Evolutionary conservation across 2,888 invertebrate genomes (phyloP).

Genomic region (Neoitamus cyanurus): DNA sequence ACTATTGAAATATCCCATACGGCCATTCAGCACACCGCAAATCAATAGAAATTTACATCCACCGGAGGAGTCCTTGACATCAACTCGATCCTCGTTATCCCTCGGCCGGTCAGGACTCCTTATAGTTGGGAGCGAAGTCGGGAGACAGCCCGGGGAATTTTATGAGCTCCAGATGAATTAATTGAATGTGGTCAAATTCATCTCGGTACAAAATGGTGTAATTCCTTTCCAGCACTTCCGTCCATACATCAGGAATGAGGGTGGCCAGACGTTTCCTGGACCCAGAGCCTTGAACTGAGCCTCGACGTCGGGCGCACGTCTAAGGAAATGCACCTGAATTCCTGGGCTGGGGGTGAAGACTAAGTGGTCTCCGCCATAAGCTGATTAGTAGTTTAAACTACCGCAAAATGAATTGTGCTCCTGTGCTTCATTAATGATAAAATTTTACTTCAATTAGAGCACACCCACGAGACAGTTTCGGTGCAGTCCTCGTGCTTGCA

Average conservation of each 20-base stretch:
- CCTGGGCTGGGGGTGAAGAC: not conserved
- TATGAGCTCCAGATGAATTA: not conserved
- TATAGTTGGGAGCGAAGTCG: not conserved
- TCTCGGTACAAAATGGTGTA: not conserved
- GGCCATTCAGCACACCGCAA: not conserved
- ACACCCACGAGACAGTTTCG: not conserved
- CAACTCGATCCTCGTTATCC: not conserved
- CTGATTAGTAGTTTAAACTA: not conserved
- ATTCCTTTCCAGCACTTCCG: not conserved
- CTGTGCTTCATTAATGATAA: not conserved
- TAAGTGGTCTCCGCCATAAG: not conserved
- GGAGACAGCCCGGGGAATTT: not conserved
- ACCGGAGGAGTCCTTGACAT: not conserved
- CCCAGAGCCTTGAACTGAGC: not conserved
- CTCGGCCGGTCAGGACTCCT: not conserved
- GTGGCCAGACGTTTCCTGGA: not conserved
- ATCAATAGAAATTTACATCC: conserved; percentile 15
- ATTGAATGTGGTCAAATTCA: not conserved
- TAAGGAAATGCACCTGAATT: not conserved
- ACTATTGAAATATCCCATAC: not conserved
- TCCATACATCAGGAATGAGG: not conserved
- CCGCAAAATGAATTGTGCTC: not conserved
- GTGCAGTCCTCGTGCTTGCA: not conserved
- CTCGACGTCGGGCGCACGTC: not conserved
- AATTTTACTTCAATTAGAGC: not conserved